phyloP scores from a whole-genome alignment of 1,140 invertebrate species.

The Drosophila tristis region DNA sequence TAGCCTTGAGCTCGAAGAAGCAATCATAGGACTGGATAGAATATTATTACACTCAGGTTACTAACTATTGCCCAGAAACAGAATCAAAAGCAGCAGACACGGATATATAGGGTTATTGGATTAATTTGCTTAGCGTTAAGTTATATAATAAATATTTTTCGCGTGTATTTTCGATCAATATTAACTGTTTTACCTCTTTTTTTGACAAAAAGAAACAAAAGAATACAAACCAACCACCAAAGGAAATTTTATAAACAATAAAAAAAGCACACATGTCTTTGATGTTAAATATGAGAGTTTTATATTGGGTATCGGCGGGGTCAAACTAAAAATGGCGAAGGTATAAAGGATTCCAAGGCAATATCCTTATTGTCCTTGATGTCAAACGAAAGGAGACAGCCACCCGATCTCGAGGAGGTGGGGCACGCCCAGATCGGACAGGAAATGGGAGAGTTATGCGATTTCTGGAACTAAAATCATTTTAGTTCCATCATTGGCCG shows the following conservation, averaged over 20 bases:
- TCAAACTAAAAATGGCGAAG: too few relatives aligned
- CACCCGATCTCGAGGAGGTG: too few relatives aligned
- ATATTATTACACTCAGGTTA: slow-evolving; percentile 60
- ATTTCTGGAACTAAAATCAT: too few relatives aligned
- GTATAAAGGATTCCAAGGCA: too few relatives aligned
- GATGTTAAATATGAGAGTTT: slow-evolving; percentile 22
- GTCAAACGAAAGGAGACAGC: too few relatives aligned
- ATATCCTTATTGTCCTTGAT: too few relatives aligned
- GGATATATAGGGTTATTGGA: slow-evolving; percentile 25
- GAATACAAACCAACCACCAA: slow-evolving; percentile 16
- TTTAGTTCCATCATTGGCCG: too few relatives aligned
- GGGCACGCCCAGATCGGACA: too few relatives aligned
- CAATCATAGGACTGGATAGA: slow-evolving; percentile 37
- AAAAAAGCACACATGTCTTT: slow-evolving; percentile 17
- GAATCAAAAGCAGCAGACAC: slow-evolving; percentile 39
- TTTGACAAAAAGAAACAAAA: slow-evolving; percentile 21
- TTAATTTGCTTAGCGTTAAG: slow-evolving; percentile 41
- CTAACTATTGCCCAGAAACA: slow-evolving; percentile 21
- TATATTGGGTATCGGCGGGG: background rate
- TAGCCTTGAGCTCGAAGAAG: slow-evolving; percentile 50
- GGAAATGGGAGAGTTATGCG: too few relatives aligned
- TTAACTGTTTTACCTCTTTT: slow-evolving; percentile 52
- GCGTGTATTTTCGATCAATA: slow-evolving; percentile 46
- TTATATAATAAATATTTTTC: slow-evolving; percentile 17
- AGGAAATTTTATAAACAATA: slow-evolving; percentile 20